phyloP scores from a whole-genome alignment of 2,113 vertebrate genomes.

The Panthera uncia region DNA sequence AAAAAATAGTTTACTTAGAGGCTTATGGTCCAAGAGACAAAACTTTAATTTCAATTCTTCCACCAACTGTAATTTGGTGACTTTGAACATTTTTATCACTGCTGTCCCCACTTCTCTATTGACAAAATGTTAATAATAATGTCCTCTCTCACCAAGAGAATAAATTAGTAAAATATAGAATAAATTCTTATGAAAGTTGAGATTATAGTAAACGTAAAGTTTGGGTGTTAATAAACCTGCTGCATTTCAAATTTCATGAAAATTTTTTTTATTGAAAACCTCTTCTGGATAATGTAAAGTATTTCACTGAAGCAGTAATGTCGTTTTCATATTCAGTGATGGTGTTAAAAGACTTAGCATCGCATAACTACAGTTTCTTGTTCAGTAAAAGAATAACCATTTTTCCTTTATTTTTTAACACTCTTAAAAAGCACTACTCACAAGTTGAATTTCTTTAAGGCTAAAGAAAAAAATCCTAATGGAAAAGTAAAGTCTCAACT shows the following conservation, averaged over 20 bases:
- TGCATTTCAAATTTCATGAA: not conserved
- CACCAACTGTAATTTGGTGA: not conserved
- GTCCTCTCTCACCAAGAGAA: not conserved
- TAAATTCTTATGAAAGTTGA: not conserved
- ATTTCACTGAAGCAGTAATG: not conserved
- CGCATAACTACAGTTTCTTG: not conserved
- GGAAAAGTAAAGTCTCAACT: constrained; percentile 58
- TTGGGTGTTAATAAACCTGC: not conserved
- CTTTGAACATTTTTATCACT: not conserved
- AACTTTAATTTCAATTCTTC: not conserved
- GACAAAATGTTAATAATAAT: not conserved
- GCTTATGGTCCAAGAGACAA: not conserved
- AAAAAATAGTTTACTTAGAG: not conserved
- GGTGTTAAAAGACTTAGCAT: not conserved
- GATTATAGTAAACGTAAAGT: not conserved
- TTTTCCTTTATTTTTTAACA: constrained; percentile 48
- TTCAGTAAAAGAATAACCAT: not conserved
- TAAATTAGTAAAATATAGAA: not conserved
- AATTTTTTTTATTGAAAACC: not conserved
- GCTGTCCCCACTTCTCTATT: not conserved
- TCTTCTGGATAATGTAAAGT: not conserved
- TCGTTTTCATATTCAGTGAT: constrained; percentile 6
- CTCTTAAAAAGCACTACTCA: not conserved
- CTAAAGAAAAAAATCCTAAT: constrained; percentile 48
- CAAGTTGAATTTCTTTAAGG: not conserved